phyloP scores from a whole-genome alignment of 2,888 invertebrate genomes.

The Phaedon cochleariae region DNA sequence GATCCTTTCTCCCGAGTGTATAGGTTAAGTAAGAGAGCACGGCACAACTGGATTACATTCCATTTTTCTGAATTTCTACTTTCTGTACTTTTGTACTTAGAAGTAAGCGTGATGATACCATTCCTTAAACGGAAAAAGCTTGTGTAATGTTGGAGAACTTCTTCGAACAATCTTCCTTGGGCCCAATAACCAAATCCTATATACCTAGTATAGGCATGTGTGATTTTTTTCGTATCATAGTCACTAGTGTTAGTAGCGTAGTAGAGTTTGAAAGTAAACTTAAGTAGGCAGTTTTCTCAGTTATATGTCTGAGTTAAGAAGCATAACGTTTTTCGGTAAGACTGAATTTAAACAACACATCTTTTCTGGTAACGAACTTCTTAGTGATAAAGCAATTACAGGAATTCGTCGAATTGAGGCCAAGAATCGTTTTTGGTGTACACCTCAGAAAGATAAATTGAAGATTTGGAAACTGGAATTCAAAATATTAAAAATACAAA shows the following conservation, averaged over 20 bases:
- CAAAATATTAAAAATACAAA: too few relatives aligned
- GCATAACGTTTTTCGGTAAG: slow-evolving; percentile 61
- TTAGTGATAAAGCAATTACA: slow-evolving; percentile 57
- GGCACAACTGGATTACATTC: slow-evolving; percentile 53
- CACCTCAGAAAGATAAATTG: background rate
- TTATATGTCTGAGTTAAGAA: slow-evolving; percentile 42
- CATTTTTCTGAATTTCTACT: slow-evolving; percentile 35
- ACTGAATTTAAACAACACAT: slow-evolving; percentile 62
- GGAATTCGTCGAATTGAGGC: slow-evolving; percentile 47
- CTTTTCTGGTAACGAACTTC: slow-evolving; percentile 62
- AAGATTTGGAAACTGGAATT: background rate
- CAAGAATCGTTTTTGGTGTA: slow-evolving; percentile 23
- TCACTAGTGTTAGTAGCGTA: slow-evolving; percentile 59
- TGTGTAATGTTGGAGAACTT: slow-evolving; percentile 52
- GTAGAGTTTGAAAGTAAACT: slow-evolving; percentile 46
- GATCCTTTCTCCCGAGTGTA: slow-evolving; percentile 35
- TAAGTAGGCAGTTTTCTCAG: slow-evolving; percentile 46
- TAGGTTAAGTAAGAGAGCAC: slow-evolving; percentile 49
- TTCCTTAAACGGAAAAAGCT: slow-evolving; percentile 54
- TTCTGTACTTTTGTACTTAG: slow-evolving; percentile 54
- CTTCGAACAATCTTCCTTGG: slow-evolving; percentile 64
- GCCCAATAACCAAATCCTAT: slow-evolving; percentile 62
- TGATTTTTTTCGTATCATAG: slow-evolving; percentile 63
- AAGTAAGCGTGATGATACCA: slow-evolving; percentile 56
- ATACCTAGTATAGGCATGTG: slow-evolving; percentile 61